These are phyloP conservation scores for Venusia cambrica DNA, from an alignment of 2,888 invertebrate genomes.

Conservation along the genomic window DNA sequence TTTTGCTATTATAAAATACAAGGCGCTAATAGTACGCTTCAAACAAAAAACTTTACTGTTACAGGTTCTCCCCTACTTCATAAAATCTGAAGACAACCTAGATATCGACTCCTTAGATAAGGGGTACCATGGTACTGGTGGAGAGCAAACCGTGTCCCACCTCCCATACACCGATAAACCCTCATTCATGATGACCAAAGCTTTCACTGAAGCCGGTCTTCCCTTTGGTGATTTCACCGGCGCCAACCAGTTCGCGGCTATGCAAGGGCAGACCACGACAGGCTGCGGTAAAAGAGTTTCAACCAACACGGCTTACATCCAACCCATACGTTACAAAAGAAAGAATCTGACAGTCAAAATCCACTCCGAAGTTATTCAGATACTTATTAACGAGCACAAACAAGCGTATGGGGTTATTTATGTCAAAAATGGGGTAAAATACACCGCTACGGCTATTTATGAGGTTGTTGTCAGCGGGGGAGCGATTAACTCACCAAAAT, in stretches of 20 bases:
- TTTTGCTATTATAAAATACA: no score
- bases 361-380: slow-evolving; percentile 72
- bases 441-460: slow-evolving; percentile 49
- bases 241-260: slow-evolving; percentile 75
- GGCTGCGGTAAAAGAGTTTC: slow-evolving; percentile 80
- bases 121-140: slow-evolving; percentile 80
- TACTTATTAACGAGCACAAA: slow-evolving; percentile 75
- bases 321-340: slow-evolving; percentile 79
- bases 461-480: slow-evolving; percentile 61
- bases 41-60: background rate
- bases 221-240: slow-evolving; percentile 79
- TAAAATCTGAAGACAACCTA: slow-evolving; percentile 82
- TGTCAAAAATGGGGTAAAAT: slow-evolving; percentile 31
- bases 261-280: slow-evolving; percentile 78
- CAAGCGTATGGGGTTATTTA: slow-evolving; percentile 55
- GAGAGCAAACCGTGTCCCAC: slow-evolving; percentile 81
- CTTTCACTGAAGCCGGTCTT: slow-evolving; percentile 81
- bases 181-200: slow-evolving; percentile 73
- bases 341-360: slow-evolving; percentile 75
- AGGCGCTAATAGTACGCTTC: no score
- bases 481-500: slow-evolving; percentile 53
- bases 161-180: slow-evolving; percentile 82
- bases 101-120: slow-evolving; percentile 69
- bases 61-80: slow-evolving; percentile 84
- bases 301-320: slow-evolving; percentile 83